A percentile compares a stretch with the other conserved stretches of the same genome.
Evolutionary conservation across 2,797 vertebrate species (phyloP).

Genomic region (Micromesistius poutassou): DNA sequence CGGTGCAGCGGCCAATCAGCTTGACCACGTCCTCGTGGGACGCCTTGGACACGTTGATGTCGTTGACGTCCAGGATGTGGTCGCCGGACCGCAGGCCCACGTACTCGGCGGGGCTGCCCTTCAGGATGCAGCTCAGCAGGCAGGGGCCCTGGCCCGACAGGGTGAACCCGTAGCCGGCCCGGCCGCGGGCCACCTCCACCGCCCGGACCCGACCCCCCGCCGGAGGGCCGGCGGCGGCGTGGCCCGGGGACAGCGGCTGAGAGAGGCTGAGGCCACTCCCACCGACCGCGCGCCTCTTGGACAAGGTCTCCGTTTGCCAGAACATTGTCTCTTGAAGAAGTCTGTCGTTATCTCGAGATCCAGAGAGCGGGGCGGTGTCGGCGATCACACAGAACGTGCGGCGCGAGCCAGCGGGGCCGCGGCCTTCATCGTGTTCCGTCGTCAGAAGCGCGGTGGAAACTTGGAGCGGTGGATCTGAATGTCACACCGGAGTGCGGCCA

Average conservation of each 20-base stretch:
- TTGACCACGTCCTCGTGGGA: conserved; percentile 97
- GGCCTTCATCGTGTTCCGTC: conserved; percentile 20
- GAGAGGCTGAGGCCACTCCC: conserved; percentile 44
- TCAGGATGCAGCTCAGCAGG: conserved; percentile 87
- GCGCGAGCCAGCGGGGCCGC: neutral
- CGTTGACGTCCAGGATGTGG: conserved; percentile 89
- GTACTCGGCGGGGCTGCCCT: conserved; percentile 92
- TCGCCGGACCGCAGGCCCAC: conserved; percentile 90
- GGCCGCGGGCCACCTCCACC: conserved; percentile 90
- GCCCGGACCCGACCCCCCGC: conserved; percentile 79
- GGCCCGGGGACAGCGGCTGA: conserved; percentile 22
- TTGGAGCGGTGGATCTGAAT: conserved; percentile 50
- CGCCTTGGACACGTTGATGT: conserved; percentile 91
- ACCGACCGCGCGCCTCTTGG: conserved; percentile 56
- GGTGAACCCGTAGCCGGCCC: conserved; percentile 93
- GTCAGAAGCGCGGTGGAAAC: conserved; percentile 49
- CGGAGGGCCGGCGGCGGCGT: neutral
- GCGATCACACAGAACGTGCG: conserved; percentile 25
- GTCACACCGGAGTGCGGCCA: conserved; percentile 58
- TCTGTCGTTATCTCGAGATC: conserved; percentile 32
- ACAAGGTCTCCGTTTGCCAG: conserved; percentile 68
- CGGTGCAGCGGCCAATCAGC: conserved; percentile 91
- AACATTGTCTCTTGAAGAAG: conserved; percentile 72
- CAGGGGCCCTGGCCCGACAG: conserved; percentile 93
- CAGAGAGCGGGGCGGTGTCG: conserved; percentile 16